Evolutionary conservation across 2,113 vertebrate species (phyloP).

Genomic region (Trachemys scripta): DNA sequence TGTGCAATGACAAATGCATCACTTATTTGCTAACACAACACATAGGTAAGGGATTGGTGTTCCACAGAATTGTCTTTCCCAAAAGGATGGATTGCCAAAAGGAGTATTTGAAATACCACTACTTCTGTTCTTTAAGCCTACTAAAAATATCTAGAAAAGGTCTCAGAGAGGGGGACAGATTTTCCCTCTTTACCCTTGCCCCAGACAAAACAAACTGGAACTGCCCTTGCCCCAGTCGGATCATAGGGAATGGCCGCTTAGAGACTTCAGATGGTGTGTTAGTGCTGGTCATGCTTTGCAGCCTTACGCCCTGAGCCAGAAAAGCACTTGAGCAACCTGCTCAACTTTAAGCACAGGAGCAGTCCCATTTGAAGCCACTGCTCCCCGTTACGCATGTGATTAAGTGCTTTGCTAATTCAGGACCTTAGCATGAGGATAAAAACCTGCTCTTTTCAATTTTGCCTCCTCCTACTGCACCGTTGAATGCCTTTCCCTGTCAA

Average conservation of each 20-base stretch:
- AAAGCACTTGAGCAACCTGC: background rate
- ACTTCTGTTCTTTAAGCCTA: background rate
- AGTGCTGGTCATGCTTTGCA: fast-evolving
- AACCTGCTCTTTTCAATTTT: background rate
- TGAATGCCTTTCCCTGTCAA: background rate
- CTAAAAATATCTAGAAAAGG: background rate
- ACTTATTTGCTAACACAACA: background rate
- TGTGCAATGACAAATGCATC: background rate
- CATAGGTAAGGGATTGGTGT: background rate
- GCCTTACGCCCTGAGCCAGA: background rate
- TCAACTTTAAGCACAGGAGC: background rate
- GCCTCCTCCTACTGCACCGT: background rate
- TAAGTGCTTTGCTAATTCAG: background rate
- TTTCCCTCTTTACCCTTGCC: background rate
- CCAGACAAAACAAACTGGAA: background rate
- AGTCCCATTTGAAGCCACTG: background rate
- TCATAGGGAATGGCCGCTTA: fast-evolving
- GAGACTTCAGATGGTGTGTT: background rate
- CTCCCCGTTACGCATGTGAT: background rate
- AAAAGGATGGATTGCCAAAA: background rate
- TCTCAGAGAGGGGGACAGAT: background rate
- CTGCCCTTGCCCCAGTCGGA: background rate
- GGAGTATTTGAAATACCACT: background rate
- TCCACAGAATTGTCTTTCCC: background rate
- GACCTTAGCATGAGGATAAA: background rate